A percentile compares a stretch with the other conserved stretches of the same genome.
Evolutionary conservation across 2,888 invertebrate genomes (phyloP).

Genomic region (Conchocele bisecta): DNA sequence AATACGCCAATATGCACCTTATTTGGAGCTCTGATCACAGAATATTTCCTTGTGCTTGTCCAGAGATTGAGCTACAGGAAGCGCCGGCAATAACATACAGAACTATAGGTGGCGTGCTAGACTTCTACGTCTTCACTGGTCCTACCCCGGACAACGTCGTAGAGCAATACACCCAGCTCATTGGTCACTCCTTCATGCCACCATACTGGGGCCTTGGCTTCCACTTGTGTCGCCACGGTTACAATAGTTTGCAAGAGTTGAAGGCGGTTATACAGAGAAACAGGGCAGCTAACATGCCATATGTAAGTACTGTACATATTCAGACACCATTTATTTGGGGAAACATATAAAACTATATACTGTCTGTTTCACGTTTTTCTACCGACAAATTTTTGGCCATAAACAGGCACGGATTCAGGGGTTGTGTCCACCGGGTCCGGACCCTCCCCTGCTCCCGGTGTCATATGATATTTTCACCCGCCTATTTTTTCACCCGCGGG

Average conservation of each 20-base stretch:
- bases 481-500: no score
- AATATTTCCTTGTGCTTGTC: slow-evolving; percentile 85
- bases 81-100: slow-evolving; percentile 92
- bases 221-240: slow-evolving; percentile 89
- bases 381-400: no score
- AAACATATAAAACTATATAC: no score
- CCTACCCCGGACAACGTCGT: slow-evolving; percentile 86
- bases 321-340: no score
- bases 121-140: slow-evolving; percentile 90
- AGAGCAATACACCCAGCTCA: slow-evolving; percentile 73
- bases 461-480: no score
- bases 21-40: no score
- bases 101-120: slow-evolving; percentile 90
- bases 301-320: slow-evolving; percentile 53
- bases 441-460: no score
- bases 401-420: no score
- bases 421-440: no score
- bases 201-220: slow-evolving; percentile 92
- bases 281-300: slow-evolving; percentile 68
- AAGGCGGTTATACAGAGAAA: slow-evolving; percentile 65
- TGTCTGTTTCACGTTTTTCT: no score
- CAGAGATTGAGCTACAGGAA: slow-evolving; percentile 83
- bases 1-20: no score
- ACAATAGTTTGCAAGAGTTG: slow-evolving; percentile 61
- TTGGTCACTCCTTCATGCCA: slow-evolving; percentile 75